Conservation (phyloP, 2,888 invertebrate genomes). For the Empis livida region DNA sequence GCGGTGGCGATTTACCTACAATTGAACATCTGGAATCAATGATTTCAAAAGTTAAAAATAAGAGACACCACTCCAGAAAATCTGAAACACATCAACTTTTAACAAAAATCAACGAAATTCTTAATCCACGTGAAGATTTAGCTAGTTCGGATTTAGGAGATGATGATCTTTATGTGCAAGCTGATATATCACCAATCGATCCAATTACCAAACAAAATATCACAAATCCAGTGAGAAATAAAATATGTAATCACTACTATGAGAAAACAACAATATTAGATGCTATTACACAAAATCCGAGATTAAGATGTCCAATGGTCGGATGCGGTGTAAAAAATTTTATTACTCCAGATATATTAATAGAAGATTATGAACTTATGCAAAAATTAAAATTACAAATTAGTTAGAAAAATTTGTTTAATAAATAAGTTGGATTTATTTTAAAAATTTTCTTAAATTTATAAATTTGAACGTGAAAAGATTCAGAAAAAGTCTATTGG, state of each 20-base stretch:
- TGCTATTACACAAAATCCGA: conserved; percentile 26
- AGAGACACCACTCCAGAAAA: too few relatives aligned
- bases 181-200: conserved; percentile 30
- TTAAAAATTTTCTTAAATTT: too few relatives aligned
- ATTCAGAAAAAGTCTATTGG: too few relatives aligned
- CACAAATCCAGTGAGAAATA: conserved; percentile 36
- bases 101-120: too few relatives aligned
- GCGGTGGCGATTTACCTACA: too few relatives aligned
- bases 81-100: too few relatives aligned
- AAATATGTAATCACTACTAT: conserved; percentile 37
- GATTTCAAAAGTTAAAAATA: too few relatives aligned
- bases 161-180: conserved; percentile 7
- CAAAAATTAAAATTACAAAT: conserved; percentile 12
- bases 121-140: too few relatives aligned
- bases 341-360: conserved; percentile 23
- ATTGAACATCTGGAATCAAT: too few relatives aligned
- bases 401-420: too few relatives aligned
- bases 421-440: too few relatives aligned
- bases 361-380: conserved; percentile 32
- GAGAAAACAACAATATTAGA: conserved; percentile 33
- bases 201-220: conserved; percentile 37
- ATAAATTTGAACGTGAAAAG: too few relatives aligned
- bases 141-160: neutral
- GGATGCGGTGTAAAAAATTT: conserved; percentile 34
- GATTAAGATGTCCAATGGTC: conserved; percentile 27